Base-by-base conservation (phyloP, 2,113 vertebrate species). In the Potamarius usumacintae region DNA sequence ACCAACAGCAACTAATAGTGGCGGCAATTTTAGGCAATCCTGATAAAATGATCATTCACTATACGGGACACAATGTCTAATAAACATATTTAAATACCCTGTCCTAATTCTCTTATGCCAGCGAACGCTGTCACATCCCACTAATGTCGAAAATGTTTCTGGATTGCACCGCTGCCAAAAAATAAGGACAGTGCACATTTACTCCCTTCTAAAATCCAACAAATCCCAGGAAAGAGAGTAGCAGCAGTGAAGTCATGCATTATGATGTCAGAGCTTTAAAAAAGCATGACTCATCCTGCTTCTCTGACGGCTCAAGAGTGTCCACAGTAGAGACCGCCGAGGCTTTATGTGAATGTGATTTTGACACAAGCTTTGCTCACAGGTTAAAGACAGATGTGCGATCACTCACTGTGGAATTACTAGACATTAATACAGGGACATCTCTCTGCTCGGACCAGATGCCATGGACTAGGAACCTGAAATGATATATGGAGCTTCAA, bases 381-480 rank as follows among this genome's bases (percentile, higher is more conserved):
- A 93, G 92, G 93, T 91, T 92, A 89, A 90, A 89, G 27, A 82
- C 48, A 92, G 89, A 92, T 91, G 88, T 91, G 93, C 92, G 95
- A 94, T 93, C 90, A 91, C 52, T 55, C n/a, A 77, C 20, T 5
- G 50, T 27, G 30, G 25, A 87, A 74, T 57, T 27, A 48, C 30
- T 65, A 84, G 72, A 53, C 15, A 55, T 89, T 71, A 14, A 14
- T 7, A 34, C 8, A 34, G 15, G 10, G 74, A 67, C 58, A 34
- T 67, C 62, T 78, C 15, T 67, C 6, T 17, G 14, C 22, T 76
- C 55, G 7, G 62, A 67, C 27, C 6, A 27, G 10, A 7, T 50
- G 22, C 27, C 11, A 5, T 30, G 15, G 48, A 17, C 57, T 63
- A 53, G 48, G 10, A 34, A 50, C n/a, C 48, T 34, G 18, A 60